Conservation (phyloP, 2,113 vertebrate genomes). For the Oryzias melastigma region DNA sequence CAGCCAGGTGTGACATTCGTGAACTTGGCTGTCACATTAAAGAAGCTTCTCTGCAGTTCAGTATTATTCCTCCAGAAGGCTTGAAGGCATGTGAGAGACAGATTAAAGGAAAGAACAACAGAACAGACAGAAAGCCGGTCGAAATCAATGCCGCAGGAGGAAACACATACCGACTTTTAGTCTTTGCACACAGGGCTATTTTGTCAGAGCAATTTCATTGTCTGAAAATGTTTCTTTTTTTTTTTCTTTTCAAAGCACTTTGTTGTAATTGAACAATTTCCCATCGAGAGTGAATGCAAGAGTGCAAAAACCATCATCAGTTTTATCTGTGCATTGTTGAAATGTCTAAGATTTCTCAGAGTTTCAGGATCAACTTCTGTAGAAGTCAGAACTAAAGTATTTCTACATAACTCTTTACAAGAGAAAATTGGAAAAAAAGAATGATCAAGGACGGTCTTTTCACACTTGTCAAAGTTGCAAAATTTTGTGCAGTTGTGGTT, state of each 20-base stretch:
- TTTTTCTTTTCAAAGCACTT: background rate
- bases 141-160: constrained; percentile 1
- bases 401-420: no score
- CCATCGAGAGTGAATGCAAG: background rate
- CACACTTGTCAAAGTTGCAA: no score
- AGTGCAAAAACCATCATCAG: background rate
- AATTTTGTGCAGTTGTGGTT: no score
- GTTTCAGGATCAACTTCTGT: no score
- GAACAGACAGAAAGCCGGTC: background rate
- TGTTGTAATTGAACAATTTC: background rate
- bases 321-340: background rate
- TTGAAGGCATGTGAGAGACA: background rate
- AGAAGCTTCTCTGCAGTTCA: constrained; percentile 2
- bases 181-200: background rate
- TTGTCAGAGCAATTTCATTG: background rate
- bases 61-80: background rate
- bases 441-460: no score
- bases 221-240: background rate
- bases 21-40: background rate
- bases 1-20: constrained; percentile 3
- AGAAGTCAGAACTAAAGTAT: no score
- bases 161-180: background rate
- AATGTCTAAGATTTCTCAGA: no score
- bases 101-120: background rate
- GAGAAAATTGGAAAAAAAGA: no score